Evolutionary conservation across 1,140 invertebrate genomes (phyloP).

Genomic region (Magallana ariakensis): DNA sequence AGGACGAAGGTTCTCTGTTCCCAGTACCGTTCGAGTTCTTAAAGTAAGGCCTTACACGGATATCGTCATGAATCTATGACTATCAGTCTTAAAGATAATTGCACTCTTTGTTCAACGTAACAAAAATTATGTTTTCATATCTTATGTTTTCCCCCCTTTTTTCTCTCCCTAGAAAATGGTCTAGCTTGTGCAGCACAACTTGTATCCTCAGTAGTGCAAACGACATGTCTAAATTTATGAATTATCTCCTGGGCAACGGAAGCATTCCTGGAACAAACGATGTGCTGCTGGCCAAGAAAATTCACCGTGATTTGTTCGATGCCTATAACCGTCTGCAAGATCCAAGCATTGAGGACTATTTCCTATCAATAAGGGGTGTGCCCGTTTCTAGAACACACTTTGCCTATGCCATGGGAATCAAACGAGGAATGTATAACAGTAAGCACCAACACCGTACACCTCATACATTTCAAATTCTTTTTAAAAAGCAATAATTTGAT

Average conservation of each 20-base stretch:
- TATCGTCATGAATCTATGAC: not conserved
- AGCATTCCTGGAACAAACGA: slow-evolving; percentile 22
- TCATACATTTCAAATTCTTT: too few species aligned
- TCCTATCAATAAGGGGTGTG: not conserved
- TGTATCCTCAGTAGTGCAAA: slow-evolving; percentile 54
- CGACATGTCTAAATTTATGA: slow-evolving; percentile 65
- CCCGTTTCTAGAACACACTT: slow-evolving; percentile 41
- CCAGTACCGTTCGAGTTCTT: slow-evolving; percentile 44
- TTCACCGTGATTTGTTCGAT: not conserved
- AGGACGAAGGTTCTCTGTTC: slow-evolving; percentile 42
- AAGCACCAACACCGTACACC: not conserved
- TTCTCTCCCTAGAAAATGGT: slow-evolving; percentile 43
- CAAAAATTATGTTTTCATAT: too few species aligned
- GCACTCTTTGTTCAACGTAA: not conserved
- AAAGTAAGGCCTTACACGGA: not conserved
- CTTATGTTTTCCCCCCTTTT: too few species aligned
- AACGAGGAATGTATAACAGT: slow-evolving; percentile 53
- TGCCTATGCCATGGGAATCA: slow-evolving; percentile 56
- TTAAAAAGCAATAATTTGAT: too few species aligned
- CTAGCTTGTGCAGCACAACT: slow-evolving; percentile 54
- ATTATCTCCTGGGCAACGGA: slow-evolving; percentile 51
- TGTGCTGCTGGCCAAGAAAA: not conserved
- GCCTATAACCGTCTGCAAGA: slow-evolving; percentile 8
- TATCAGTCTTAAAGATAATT: not conserved
- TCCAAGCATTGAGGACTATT: slow-evolving; percentile 28